phyloP scores from a whole-genome alignment of 2,797 vertebrate genomes.

The Cynopterus sphinx region DNA sequence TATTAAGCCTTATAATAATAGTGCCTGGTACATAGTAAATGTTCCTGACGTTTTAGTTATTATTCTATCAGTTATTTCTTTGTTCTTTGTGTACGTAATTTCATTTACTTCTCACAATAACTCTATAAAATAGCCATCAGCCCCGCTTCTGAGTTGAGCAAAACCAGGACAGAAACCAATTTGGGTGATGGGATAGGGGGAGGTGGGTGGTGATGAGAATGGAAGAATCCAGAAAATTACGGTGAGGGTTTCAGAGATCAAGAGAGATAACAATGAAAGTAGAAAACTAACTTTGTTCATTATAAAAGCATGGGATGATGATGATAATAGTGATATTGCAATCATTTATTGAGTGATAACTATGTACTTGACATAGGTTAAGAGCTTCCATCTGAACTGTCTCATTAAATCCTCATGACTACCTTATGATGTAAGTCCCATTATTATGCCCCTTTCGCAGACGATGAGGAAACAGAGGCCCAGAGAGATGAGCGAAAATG shows the following conservation, averaged over 20 bases:
- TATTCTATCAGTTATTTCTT: not conserved
- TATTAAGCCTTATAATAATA: not conserved
- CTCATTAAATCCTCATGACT: not conserved
- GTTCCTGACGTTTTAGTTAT: not conserved
- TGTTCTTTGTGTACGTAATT: not conserved
- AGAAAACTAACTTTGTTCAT: not conserved
- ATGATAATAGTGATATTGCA: fast-evolving
- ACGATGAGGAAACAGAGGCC: not conserved
- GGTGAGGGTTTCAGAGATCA: not conserved
- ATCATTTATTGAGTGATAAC: not conserved
- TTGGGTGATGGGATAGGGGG: not conserved
- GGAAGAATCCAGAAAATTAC: not conserved
- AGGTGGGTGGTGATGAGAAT: not conserved
- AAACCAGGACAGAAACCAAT: not conserved
- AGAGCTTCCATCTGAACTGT: not conserved
- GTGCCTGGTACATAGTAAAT: not conserved
- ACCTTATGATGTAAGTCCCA: not conserved
- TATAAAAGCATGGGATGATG: not conserved
- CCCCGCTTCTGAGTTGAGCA: not conserved
- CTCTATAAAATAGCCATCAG: not conserved
- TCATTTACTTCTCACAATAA: not conserved
- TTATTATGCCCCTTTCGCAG: not conserved
- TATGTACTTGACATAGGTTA: not conserved
- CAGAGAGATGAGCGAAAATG: not conserved
- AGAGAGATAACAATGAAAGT: not conserved